Evolutionary conservation across 1,140 invertebrate species (phyloP).

Genomic region (Penaeus chinensis): DNA sequence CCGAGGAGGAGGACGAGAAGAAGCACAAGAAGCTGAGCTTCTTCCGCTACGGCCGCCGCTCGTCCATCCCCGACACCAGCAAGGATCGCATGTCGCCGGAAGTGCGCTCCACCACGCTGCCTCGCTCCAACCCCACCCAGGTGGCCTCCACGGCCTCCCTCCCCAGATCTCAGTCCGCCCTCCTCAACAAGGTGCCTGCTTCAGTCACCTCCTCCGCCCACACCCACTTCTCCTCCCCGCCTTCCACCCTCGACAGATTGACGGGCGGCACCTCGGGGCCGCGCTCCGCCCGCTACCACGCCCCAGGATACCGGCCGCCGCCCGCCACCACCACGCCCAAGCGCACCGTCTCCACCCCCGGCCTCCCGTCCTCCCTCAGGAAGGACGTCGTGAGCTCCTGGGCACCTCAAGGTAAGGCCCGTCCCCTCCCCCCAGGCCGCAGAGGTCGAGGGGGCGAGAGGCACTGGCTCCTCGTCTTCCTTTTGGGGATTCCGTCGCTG

Average conservation of each 20-base stretch:
- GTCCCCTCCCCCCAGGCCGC: background rate
- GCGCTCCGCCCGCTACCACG: slow-evolving; percentile 84
- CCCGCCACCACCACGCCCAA: slow-evolving; percentile 57
- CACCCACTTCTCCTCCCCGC: slow-evolving; percentile 34
- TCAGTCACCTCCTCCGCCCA: slow-evolving; percentile 45
- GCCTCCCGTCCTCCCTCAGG: slow-evolving; percentile 56
- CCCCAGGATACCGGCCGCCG: slow-evolving; percentile 79
- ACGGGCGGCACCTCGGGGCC: slow-evolving; percentile 31
- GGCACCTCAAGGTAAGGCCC: slow-evolving; percentile 62
- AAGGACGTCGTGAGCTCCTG: slow-evolving; percentile 54
- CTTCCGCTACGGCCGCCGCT: slow-evolving; percentile 60
- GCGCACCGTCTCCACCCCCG: slow-evolving; percentile 61
- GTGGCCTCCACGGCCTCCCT: slow-evolving; percentile 60
- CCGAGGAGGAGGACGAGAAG: slow-evolving; percentile 63
- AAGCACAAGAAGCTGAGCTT: slow-evolving; percentile 62
- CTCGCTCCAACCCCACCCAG: slow-evolving; percentile 61
- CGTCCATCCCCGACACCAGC: slow-evolving; percentile 62
- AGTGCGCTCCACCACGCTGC: slow-evolving; percentile 63
- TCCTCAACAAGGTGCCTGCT: slow-evolving; percentile 49
- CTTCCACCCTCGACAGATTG: slow-evolving; percentile 41
- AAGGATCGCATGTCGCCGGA: slow-evolving; percentile 59
- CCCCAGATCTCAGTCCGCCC: slow-evolving; percentile 57
- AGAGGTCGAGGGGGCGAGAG: no score
- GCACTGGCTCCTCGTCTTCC: no score
- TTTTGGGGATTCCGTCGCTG: no score